Conservation (phyloP, 2,113 vertebrate genomes). For the Syngnathus floridae region DNA sequence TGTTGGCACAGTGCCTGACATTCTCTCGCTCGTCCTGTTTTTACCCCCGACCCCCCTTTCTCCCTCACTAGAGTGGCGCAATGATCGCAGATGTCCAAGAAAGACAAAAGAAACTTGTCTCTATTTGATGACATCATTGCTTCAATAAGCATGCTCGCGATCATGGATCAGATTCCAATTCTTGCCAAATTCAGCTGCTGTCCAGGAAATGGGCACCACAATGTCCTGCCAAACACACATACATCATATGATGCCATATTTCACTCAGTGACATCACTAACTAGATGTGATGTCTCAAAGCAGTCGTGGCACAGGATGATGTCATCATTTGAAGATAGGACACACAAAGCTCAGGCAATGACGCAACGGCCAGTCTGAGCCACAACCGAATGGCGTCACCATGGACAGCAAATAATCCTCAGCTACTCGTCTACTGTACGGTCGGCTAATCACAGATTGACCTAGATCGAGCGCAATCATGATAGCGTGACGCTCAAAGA, state of each 20-base stretch:
- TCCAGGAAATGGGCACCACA: conserved; percentile 41
- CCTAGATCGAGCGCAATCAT: conserved; percentile 8
- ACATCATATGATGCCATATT: not conserved
- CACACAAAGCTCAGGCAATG: conserved; percentile 30
- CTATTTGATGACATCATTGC: conserved; percentile 41
- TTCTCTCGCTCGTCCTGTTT: conserved; percentile 19
- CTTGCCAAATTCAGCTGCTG: conserved; percentile 35
- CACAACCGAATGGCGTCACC: conserved; percentile 35
- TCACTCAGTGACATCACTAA: not conserved
- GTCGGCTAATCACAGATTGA: conserved; percentile 12
- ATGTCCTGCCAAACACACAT: conserved; percentile 20
- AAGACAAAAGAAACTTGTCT: conserved; percentile 3
- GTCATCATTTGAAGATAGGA: not conserved
- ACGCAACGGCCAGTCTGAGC: conserved; percentile 34
- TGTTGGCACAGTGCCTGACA: conserved; percentile 51
- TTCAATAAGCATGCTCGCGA: conserved; percentile 11
- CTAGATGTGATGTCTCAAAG: not conserved
- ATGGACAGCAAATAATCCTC: not conserved
- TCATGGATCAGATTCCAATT: conserved; percentile 16
- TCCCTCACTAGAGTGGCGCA: conserved; percentile 27
- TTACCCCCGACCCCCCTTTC: not conserved
- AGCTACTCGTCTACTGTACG: conserved; percentile 4
- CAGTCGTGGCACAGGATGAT: not conserved
- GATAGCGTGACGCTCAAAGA: not conserved
- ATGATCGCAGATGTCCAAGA: conserved; percentile 11